A percentile compares a stretch with the other conserved stretches of the same genome.
phyloP scores from a whole-genome alignment of 2,113 vertebrate genomes.

The Actenoides lindsayi region DNA sequence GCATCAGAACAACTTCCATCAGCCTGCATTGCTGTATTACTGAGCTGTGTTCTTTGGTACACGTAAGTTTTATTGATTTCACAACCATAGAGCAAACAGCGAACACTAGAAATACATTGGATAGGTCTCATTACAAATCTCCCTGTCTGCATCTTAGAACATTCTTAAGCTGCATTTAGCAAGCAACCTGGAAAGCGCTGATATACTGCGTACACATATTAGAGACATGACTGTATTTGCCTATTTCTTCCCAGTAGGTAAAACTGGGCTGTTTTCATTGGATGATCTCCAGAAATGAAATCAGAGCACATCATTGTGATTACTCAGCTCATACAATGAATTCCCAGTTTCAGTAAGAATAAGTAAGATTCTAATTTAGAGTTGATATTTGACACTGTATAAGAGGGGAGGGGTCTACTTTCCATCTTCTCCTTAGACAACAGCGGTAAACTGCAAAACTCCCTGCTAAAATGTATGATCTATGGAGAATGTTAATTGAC shows the following conservation, averaged over 20 bases:
- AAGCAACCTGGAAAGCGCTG: slow-evolving; percentile 49
- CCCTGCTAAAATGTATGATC: slow-evolving; percentile 48
- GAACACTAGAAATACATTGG: slow-evolving; percentile 4
- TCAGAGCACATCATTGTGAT: slow-evolving; percentile 60
- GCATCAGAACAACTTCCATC: not conserved
- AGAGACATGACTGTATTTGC: slow-evolving; percentile 56
- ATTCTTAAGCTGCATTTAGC: slow-evolving; percentile 54
- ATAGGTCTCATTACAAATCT: slow-evolving; percentile 48
- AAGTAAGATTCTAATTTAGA: slow-evolving; percentile 59
- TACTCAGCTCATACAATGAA: slow-evolving; percentile 51
- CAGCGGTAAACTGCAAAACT: not conserved
- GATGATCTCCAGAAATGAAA: slow-evolving; percentile 56
- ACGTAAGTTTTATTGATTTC: slow-evolving; percentile 45
- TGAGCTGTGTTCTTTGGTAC: not conserved
- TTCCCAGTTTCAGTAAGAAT: slow-evolving; percentile 61
- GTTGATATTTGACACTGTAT: slow-evolving; percentile 28
- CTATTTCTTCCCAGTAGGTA: slow-evolving; percentile 66
- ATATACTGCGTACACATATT: slow-evolving; percentile 50
- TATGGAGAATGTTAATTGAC: slow-evolving; percentile 68
- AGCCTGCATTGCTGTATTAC: not conserved
- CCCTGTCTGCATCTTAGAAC: slow-evolving; percentile 5
- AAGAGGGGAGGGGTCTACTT: slow-evolving; percentile 8
- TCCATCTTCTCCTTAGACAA: slow-evolving; percentile 45
- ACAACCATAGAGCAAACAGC: slow-evolving; percentile 24
- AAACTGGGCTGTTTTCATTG: slow-evolving; percentile 53